phyloP scores from a whole-genome alignment of 2,888 invertebrate species.

The Helobdella robusta region DNA sequence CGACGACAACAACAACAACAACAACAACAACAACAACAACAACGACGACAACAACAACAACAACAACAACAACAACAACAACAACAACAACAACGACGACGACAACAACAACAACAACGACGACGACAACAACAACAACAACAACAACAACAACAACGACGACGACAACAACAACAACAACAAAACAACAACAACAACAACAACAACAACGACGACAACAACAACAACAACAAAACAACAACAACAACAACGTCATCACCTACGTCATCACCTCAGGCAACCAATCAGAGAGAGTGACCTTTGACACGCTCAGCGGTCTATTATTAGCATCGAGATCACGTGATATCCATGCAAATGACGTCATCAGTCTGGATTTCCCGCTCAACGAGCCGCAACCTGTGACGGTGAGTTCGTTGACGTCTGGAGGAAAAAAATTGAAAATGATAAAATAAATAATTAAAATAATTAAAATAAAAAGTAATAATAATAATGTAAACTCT shows the following conservation, averaged over 20 bases:
- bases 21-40: neutral
- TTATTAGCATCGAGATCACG: neutral
- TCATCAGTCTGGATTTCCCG: slow-evolving; percentile 21
- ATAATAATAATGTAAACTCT: too few species aligned
- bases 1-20: neutral
- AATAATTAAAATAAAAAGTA: too few species aligned
- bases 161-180: neutral
- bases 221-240: neutral
- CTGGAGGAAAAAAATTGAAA: too few species aligned
- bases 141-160: neutral
- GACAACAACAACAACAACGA: neutral
- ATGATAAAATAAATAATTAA: too few species aligned
- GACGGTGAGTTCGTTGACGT: too few species aligned
- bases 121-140: neutral
- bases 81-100: neutral
- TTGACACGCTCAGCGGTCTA: slow-evolving; percentile 16
- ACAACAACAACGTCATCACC: neutral
- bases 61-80: neutral
- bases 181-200: neutral
- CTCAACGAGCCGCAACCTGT: slow-evolving; percentile 14
- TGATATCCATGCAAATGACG: neutral
- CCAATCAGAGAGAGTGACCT: neutral
- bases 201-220: neutral
- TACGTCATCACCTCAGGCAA: slow-evolving; percentile 16
- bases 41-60: neutral